Conservation (phyloP, 2,888 invertebrate species). For the Acheta domesticus region DNA sequence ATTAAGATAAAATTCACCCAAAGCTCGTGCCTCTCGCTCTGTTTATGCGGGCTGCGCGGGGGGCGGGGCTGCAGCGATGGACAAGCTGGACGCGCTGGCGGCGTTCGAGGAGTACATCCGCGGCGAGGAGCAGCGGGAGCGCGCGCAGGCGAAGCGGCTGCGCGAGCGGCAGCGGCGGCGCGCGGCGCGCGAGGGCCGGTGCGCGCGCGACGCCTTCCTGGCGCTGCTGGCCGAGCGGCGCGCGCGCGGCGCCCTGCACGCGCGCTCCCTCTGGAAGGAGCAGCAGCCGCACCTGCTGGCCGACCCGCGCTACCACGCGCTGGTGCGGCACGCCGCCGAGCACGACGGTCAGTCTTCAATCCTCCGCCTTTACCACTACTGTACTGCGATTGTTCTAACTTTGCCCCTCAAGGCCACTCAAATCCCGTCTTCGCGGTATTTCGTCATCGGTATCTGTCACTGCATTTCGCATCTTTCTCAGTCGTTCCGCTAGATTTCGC, state of each 20-base stretch:
- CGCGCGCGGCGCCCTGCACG: neutral
- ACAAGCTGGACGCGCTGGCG: constrained; percentile 8
- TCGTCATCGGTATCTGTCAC: no score
- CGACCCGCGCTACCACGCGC: neutral
- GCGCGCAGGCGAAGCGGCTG: neutral
- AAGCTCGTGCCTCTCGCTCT: no score
- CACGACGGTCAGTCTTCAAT: neutral
- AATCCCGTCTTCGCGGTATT: no score
- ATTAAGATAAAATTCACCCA: no score
- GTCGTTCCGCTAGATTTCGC: no score
- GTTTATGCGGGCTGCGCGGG: no score
- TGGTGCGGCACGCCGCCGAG: neutral
- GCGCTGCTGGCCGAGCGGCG: neutral
- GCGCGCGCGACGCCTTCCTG: constrained; percentile 18
- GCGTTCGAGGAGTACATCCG: constrained; percentile 18
- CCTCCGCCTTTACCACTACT: no score
- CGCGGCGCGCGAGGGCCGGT: neutral
- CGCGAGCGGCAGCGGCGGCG: neutral
- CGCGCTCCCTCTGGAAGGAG: neutral
- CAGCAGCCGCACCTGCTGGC: neutral
- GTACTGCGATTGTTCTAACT: no score
- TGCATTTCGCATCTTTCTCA: no score
- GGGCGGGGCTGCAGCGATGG: neutral
- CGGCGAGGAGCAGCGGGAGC: neutral
- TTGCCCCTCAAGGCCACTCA: no score